Evolutionary conservation across 2,888 invertebrate genomes (phyloP), one percentile per base, ranked within the genome.

Genomic region (Lobophora halterata): DNA sequence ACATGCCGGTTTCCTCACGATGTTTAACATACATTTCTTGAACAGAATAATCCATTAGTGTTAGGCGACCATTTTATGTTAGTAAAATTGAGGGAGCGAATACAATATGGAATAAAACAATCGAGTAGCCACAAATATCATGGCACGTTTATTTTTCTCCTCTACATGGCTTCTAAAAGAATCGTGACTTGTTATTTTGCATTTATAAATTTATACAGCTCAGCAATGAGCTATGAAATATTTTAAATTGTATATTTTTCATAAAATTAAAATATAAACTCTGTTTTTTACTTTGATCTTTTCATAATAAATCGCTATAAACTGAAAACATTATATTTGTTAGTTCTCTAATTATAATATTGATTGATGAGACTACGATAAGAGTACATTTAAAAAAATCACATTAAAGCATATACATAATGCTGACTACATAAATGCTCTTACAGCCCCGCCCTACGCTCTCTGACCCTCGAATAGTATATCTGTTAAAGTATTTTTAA

Each of bases 111-210:
- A 74, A 68, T 54, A 65, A 81, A 81, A 76, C 65, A 71, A 42
- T 24, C 37, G 53, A 33, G 44, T 82, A 83, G 86, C 87, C 87
- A 87, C 86, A 86, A 87, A 87, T 87, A 87, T 87, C 87, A 88
- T 88, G 88, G 88, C 88, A 88, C 88, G 87, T 88, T 88, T 88
- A 88, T 88, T 88, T 83, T 85, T 88, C 85, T 88, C 86, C 88
- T 88, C 88, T 88, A 88, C 88, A 88, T 88, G 88, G 88, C 80
- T 83, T 86, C 88, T 88, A 88, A 88, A 87, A 86, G 87, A 88
- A 88, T 87, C 86, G 77, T 88, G 85, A 87, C 86, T 88, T 81
- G 83, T 86, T 87, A 86, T 79, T 83, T 87, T 86, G 82, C 79
- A 85, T 86, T 82, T 70, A 80, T 77, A 82, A 69, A 77, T 78